Evolutionary conservation across 2,113 vertebrate species (phyloP).

Genomic region (Pseudopodoces humilis): DNA sequence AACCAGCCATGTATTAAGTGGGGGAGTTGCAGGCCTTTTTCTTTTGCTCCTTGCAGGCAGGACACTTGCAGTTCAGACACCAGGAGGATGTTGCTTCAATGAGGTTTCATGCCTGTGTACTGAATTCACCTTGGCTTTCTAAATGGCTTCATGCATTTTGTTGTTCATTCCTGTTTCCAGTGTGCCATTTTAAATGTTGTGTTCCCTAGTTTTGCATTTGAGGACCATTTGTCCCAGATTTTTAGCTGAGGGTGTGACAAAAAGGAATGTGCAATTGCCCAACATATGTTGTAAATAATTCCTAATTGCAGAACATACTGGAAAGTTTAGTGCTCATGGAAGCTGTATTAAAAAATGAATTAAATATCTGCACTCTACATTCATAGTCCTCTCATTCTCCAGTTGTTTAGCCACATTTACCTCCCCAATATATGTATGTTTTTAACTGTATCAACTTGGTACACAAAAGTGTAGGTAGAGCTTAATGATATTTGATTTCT

Average conservation of each 20-base stretch:
- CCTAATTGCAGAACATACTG: not conserved
- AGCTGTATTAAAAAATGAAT: not conserved
- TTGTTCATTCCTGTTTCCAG: not conserved
- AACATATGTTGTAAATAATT: not conserved
- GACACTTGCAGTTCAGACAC: not conserved
- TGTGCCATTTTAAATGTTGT: not conserved
- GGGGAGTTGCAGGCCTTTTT: not conserved
- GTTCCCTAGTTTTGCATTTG: constrained; percentile 16
- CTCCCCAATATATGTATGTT: not conserved
- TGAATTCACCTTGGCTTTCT: not conserved
- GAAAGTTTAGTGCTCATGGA: not conserved
- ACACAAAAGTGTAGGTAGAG: not conserved
- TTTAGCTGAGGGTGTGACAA: not conserved
- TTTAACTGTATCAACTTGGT: not conserved
- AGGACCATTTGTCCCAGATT: not conserved
- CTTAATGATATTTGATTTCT: not conserved
- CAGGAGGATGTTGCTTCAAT: not conserved
- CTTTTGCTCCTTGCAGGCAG: not conserved
- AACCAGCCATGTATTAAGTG: constrained; percentile 52
- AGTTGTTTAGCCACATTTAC: not conserved
- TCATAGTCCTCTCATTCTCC: not conserved
- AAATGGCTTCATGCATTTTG: not conserved
- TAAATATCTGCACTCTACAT: not conserved
- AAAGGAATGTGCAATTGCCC: constrained; percentile 14
- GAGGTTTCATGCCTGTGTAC: not conserved